Conservation (phyloP, 2,113 vertebrate genomes). For the Hippopotamus amphibius region DNA sequence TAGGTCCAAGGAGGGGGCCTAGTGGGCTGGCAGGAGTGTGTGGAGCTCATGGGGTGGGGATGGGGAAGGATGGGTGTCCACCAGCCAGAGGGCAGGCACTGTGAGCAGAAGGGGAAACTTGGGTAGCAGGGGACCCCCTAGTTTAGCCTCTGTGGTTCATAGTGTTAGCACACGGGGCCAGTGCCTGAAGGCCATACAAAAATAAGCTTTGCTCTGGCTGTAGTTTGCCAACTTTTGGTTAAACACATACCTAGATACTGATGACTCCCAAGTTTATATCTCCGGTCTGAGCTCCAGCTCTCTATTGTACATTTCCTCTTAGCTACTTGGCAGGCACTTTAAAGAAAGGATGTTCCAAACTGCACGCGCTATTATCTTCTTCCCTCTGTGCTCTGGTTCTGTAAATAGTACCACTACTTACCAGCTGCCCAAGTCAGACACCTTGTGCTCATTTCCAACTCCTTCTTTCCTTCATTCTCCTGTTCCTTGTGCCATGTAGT, state of each 20-base stretch:
- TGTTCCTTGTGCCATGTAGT: not conserved
- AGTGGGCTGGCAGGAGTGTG: not conserved
- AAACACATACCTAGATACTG: not conserved
- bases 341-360: not conserved
- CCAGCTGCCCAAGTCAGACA: not conserved
- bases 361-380: not conserved
- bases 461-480: not conserved
- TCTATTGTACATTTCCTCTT: not conserved
- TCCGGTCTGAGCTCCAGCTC: not conserved
- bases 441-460: not conserved
- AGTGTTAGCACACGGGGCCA: fast-evolving
- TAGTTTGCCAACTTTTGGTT: not conserved
- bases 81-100: fast-evolving
- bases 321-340: not conserved
- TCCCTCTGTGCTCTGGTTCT: not conserved
- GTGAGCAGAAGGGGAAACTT: not conserved
- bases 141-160: not conserved
- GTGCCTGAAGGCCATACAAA: not conserved
- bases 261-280: not conserved
- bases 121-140: no score
- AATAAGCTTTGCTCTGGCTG: not conserved
- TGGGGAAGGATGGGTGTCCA: not conserved
- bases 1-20: no score
- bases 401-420: not conserved
- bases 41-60: not conserved